Base-by-base conservation (phyloP, 2,113 vertebrate genomes). In the Laticauda laticaudata region DNA sequence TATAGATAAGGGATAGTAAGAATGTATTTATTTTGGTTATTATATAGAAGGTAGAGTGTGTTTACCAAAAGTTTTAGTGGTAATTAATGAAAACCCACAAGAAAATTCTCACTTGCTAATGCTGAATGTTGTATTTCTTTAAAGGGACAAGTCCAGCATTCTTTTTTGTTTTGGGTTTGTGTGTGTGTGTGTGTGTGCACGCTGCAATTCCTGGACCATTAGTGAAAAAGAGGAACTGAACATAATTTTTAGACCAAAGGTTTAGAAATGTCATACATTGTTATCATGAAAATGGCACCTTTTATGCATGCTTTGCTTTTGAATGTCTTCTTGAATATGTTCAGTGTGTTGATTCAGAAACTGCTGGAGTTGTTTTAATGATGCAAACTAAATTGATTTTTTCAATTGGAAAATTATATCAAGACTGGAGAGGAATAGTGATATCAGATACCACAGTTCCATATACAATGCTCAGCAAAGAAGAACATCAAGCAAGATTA, bases 371-470 rank as follows among this genome's bases (percentile, higher is more conserved):
- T 94, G 96, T 94, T 86, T 0, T 75, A 0, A 0, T 18, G 91
- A 95, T 94, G 93, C 95, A 96, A 96, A 93, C 2, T 88, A 14
- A 12, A 53, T 18, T 15, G 10, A 54, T 96, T 55, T 94, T 97
- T 95, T 75, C 64, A 94, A 91, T 92, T 96, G 96, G 88, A 18
- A 95, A 51, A 85, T 0, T 10, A 45, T 54, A 96, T 51, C 64
- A 45, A 9, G 95, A 96, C 2, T 96, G 95, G 96, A 97, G 94
- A 95, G 94, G 94, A 2, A 0, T 87, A 53, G 14, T 95, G 64
- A 43, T 88, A 20, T 90, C 34, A 54, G 88, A 96, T 8, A 51
- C 24, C 64, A 93, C 55, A 34, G 11, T 57, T 90, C 92, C 92
- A 21, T 93, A 93, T 15, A 87, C 92, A 14, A 61, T 87, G 81